A percentile compares a stretch with the other conserved stretches of the same genome.
Conservation (phyloP, 2,113 vertebrate genomes). For the Raja brachyura region DNA sequence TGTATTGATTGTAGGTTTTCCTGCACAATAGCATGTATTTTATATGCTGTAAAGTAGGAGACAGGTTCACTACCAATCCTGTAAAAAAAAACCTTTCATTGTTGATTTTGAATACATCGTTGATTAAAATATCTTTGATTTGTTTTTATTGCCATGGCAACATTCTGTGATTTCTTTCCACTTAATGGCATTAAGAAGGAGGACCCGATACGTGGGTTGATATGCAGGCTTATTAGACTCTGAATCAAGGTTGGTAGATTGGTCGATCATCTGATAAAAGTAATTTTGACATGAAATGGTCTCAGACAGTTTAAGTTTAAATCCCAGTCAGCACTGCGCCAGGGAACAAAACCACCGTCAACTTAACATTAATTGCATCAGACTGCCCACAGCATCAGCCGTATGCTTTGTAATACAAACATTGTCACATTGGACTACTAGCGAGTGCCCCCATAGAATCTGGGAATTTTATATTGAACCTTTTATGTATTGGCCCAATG, state of each 20-base stretch:
- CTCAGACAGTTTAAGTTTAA: neutral
- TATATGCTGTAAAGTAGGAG: slow-evolving; percentile 4
- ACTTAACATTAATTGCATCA: neutral
- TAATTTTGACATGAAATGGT: too few species aligned
- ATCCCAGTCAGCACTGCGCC: neutral
- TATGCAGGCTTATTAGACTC: neutral
- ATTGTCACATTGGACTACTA: too few species aligned
- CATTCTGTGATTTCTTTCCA: neutral
- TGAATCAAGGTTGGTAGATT: neutral
- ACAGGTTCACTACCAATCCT: neutral
- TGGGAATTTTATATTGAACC: neutral
- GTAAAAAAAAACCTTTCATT: neutral
- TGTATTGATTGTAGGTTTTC: slow-evolving; percentile 26
- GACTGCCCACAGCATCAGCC: neutral
- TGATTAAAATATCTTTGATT: neutral
- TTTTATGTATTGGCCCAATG: neutral
- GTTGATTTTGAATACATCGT: slow-evolving; percentile 30
- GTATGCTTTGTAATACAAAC: neutral
- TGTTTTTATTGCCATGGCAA: neutral
- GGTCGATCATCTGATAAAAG: neutral
- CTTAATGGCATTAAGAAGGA: neutral
- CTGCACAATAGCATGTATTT: slow-evolving; percentile 33
- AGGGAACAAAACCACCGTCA: neutral
- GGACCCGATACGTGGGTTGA: neutral
- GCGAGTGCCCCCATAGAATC: too few species aligned